A percentile compares a stretch with the other conserved stretches of the same genome.
phyloP scores from a whole-genome alignment of 2,888 invertebrate species.

The Galerucella calmariensis region DNA sequence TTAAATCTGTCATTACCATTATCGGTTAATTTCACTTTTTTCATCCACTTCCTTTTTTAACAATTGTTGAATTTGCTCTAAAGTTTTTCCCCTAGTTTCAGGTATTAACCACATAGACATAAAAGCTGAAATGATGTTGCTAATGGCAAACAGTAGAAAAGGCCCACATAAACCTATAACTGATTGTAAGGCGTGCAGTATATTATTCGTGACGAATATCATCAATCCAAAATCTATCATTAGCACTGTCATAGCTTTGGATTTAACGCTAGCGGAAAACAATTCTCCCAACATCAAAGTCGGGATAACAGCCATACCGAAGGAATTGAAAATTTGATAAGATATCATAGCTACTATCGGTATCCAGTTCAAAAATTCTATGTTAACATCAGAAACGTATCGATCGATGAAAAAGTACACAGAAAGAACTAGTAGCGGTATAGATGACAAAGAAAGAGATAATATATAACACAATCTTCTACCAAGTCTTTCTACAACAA shows the following conservation, averaged over 20 bases:
- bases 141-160: slow-evolving; percentile 56
- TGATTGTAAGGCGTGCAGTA: slow-evolving; percentile 54
- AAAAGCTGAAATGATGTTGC: slow-evolving; percentile 50
- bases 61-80: slow-evolving; percentile 61
- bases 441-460: slow-evolving; percentile 49
- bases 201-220: slow-evolving; percentile 51
- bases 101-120: slow-evolving; percentile 56
- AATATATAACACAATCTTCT: slow-evolving; percentile 49
- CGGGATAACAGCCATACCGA: slow-evolving; percentile 56
- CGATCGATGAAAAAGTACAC: slow-evolving; percentile 53
- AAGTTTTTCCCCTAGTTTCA: slow-evolving; percentile 60
- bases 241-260: slow-evolving; percentile 53
- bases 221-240: slow-evolving; percentile 53
- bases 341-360: slow-evolving; percentile 56
- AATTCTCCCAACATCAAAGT: slow-evolving; percentile 56
- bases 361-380: slow-evolving; percentile 52
- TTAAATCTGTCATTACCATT: background rate
- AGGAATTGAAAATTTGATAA: slow-evolving; percentile 52
- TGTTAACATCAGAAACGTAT: slow-evolving; percentile 45
- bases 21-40: slow-evolving; percentile 4
- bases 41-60: slow-evolving; percentile 26
- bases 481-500: slow-evolving; percentile 50
- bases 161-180: slow-evolving; percentile 55
- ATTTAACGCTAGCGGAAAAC: slow-evolving; percentile 58
- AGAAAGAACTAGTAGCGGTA: slow-evolving; percentile 40